A percentile compares a stretch with the other conserved stretches of the same genome.
These are phyloP conservation scores for Mustela lutreola DNA, from an alignment of 2,113 vertebrate genomes.

Conservation along the genomic window DNA sequence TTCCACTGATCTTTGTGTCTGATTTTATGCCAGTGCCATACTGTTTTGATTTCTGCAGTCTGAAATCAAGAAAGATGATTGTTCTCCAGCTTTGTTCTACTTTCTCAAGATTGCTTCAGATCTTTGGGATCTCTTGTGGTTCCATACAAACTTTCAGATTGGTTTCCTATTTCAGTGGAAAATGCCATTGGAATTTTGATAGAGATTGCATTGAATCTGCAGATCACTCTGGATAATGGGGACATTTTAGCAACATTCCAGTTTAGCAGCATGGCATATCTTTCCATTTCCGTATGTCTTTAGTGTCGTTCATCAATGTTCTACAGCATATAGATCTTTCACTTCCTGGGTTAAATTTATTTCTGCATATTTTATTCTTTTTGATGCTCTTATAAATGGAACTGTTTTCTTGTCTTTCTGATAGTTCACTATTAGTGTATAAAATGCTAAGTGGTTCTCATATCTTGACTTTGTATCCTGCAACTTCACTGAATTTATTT, in stretches of 20 bases:
- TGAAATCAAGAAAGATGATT: neutral
- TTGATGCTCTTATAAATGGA: neutral
- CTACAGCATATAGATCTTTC: neutral
- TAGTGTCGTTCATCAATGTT: neutral
- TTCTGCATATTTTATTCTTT: neutral
- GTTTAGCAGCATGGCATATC: neutral
- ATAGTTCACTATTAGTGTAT: neutral
- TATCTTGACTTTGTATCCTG: neutral
- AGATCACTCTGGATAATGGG: too few relatives aligned
- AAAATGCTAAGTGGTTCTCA: neutral
- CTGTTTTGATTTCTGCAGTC: neutral
- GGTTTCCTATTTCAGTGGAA: constrained; percentile 3
- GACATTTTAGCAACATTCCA: neutral
- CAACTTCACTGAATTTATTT: neutral
- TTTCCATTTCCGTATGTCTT: neutral
- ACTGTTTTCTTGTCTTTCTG: neutral
- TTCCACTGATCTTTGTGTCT: neutral
- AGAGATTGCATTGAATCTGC: neutral
- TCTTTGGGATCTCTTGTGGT: neutral
- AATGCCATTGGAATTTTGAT: neutral
- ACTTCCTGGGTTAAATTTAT: neutral
- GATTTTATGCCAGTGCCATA: neutral
- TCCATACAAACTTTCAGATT: neutral
- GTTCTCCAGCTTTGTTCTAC: neutral
- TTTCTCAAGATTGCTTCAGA: neutral